Percentiles rank a stretch among this genome's conserved stretches.
Conservation (phyloP, 2,113 vertebrate genomes). For the Laterallus jamaicensis region DNA sequence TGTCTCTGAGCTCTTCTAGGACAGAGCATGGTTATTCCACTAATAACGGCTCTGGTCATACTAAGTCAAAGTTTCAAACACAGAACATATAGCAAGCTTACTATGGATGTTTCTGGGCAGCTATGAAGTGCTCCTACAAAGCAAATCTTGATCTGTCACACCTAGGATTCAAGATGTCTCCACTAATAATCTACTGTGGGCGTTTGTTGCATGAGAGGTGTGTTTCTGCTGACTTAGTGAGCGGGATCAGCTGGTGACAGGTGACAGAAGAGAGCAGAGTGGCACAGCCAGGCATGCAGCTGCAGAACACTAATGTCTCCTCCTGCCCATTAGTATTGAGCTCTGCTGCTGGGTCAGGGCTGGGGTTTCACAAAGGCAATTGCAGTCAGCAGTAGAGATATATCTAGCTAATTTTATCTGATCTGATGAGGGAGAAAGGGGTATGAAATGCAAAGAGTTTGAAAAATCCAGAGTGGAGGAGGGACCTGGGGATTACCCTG, state of each 20-base stretch:
- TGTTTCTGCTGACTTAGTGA: background rate
- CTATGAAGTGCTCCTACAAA: background rate
- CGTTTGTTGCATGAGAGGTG: background rate
- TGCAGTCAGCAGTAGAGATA: background rate
- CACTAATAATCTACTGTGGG: background rate
- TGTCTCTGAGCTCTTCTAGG: background rate
- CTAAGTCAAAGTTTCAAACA: background rate
- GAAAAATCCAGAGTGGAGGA: background rate
- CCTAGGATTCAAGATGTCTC: background rate
- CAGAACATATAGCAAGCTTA: background rate
- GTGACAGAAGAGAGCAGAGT: background rate
- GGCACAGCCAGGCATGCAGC: rapidly evolving
- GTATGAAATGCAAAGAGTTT: background rate
- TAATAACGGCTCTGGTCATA: background rate
- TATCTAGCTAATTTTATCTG: no score
- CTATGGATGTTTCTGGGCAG: background rate
- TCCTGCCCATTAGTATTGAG: no score
- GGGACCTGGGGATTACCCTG: background rate
- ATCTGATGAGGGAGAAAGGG: background rate
- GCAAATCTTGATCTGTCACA: background rate
- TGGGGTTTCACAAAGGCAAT: background rate
- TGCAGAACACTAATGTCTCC: background rate
- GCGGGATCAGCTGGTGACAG: background rate
- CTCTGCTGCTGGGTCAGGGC: background rate
- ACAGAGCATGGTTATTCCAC: background rate